phyloP scores from a whole-genome alignment of 2,888 invertebrate genomes.

The Stenolophus ochropezus region DNA sequence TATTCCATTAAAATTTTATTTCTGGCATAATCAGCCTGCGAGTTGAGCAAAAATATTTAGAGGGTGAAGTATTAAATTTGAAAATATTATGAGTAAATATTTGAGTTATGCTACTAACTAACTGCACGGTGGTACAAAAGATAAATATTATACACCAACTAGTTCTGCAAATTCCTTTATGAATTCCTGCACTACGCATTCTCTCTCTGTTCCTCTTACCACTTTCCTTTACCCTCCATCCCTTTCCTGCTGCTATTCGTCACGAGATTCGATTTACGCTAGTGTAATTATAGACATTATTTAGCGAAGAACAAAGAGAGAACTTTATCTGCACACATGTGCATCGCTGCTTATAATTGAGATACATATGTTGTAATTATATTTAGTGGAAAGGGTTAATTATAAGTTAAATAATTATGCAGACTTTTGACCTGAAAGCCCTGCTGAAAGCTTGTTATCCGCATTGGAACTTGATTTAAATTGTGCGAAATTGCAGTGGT shows the following conservation, averaged over 20 bases:
- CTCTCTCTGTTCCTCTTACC: neutral
- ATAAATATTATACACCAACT: constrained; percentile 27
- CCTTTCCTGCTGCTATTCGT: constrained; percentile 1
- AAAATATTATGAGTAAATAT: neutral
- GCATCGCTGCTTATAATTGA: neutral
- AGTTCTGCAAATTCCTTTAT: constrained; percentile 7
- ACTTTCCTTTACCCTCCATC: neutral
- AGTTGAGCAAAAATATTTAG: neutral
- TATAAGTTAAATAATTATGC: neutral
- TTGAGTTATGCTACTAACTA: neutral
- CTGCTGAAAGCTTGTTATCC: neutral
- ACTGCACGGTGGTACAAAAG: neutral
- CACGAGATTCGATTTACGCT: constrained; percentile 33
- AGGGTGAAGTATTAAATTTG: neutral
- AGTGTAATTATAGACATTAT: constrained; percentile 40
- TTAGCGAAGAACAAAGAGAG: constrained; percentile 16
- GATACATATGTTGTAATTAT: neutral
- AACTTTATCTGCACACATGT: constrained; percentile 12
- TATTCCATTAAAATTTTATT: too few relatives aligned
- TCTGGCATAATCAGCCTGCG: too few relatives aligned
- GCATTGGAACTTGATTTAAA: neutral
- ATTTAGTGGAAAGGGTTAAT: neutral
- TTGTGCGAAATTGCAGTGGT: neutral
- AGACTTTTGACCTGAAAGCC: neutral
- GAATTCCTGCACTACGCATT: constrained; percentile 3